Conservation (phyloP, 2,797 vertebrate species). For the Echiichthys vipera region DNA sequence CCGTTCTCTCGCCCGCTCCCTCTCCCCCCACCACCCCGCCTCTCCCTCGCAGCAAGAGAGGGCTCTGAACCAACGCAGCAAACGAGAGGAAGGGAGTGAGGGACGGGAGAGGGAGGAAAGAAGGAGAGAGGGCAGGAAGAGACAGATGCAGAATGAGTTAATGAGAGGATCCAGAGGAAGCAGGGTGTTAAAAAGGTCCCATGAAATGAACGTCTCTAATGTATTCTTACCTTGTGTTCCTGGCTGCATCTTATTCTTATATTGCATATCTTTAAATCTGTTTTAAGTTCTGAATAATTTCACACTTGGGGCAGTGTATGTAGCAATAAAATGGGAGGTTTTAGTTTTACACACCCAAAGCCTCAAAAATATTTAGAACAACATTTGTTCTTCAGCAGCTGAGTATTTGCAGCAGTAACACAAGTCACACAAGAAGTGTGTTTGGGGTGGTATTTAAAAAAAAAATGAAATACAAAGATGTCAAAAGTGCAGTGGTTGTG, state of each 20-base stretch:
- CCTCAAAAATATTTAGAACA: neutral
- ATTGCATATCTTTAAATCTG: neutral
- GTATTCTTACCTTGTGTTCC: neutral
- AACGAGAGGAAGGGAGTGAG: conserved; percentile 76
- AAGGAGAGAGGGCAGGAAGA: conserved; percentile 81
- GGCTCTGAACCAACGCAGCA: conserved; percentile 87
- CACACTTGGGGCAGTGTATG: neutral
- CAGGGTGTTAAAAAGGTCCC: conserved; percentile 82
- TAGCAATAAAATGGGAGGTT: neutral
- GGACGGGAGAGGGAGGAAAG: conserved; percentile 73
- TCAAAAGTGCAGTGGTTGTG: neutral
- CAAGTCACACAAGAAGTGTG: neutral
- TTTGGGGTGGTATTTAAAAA: conserved; percentile 1
- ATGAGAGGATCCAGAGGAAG: conserved; percentile 83
- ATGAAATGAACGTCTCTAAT: conserved; percentile 67
- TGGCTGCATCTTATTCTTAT: neutral
- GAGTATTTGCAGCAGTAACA: conserved; percentile 18
- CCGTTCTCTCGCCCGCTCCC: conserved; percentile 86
- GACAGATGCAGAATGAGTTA: conserved; percentile 85
- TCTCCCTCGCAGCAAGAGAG: conserved; percentile 88
- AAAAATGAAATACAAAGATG: too few species aligned
- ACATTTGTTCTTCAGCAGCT: neutral
- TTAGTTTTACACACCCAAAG: neutral
- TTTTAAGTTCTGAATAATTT: neutral
- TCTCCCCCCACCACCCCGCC: conserved; percentile 88